phyloP scores from a whole-genome alignment of 2,797 vertebrate genomes.

The Myotis pilosus region DNA sequence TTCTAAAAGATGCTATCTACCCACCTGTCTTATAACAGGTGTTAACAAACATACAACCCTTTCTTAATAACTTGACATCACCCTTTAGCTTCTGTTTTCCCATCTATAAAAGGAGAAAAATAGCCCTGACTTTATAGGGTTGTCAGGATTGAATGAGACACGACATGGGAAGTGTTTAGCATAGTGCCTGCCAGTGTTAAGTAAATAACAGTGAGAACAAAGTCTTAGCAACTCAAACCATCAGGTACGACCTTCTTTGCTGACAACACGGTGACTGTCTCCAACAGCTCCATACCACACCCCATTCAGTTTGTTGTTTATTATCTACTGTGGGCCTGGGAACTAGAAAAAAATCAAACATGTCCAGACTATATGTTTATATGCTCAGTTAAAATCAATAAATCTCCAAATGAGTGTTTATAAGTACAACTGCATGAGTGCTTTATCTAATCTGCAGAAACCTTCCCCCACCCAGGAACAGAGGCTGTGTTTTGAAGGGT shows the following conservation, averaged over 20 bases:
- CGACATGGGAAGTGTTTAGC: not conserved
- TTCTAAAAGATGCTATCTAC: not conserved
- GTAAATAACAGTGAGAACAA: not conserved
- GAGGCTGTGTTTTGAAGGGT: not conserved
- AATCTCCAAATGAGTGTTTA: not conserved
- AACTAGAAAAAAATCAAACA: constrained; percentile 1
- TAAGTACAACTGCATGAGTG: not conserved
- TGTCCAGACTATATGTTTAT: not conserved
- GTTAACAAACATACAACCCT: not conserved
- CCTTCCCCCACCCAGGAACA: not conserved
- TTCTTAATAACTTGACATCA: not conserved
- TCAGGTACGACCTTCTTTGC: not conserved
- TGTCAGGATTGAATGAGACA: not conserved
- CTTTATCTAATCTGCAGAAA: not conserved
- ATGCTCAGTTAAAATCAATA: not conserved
- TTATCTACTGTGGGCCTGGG: not conserved
- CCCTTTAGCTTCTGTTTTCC: not conserved
- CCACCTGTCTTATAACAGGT: not conserved
- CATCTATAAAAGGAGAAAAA: not conserved
- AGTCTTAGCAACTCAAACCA: not conserved
- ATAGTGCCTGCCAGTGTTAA: not conserved
- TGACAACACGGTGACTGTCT: not conserved
- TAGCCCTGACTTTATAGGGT: not conserved
- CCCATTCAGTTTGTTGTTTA: not conserved
- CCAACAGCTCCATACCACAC: not conserved